These are phyloP conservation scores for Tholera decimalis DNA, from an alignment of 2,888 invertebrate species.

Conservation along the genomic window DNA sequence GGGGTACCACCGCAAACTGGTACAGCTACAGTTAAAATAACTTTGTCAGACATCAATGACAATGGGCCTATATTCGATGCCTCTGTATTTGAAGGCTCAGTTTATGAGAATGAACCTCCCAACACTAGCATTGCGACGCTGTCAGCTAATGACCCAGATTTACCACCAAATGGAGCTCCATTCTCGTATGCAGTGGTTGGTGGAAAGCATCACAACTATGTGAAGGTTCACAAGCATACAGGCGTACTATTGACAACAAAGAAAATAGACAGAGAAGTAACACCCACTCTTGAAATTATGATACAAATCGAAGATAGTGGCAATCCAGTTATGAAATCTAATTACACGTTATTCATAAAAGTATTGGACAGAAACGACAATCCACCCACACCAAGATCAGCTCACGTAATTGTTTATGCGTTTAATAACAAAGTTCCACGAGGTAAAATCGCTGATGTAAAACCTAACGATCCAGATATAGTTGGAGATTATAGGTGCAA, in stretches of 20 bases:
- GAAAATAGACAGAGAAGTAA: constrained; percentile 96
- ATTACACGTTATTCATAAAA: constrained; percentile 94
- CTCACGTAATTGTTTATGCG: constrained; percentile 95
- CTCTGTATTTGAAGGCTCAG: constrained; percentile 93
- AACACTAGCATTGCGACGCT: constrained; percentile 96
- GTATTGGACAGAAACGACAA: constrained; percentile 98
- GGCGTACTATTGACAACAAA: constrained; percentile 95
- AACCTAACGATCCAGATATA: constrained; percentile 98
- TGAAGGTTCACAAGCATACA: constrained; percentile 95
- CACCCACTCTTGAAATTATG: constrained; percentile 94
- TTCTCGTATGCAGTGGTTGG: constrained; percentile 96
- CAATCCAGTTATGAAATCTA: constrained; percentile 95
- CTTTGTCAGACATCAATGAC: constrained; percentile 97
- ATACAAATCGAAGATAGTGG: constrained; percentile 98
- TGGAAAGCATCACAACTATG: constrained; percentile 94
- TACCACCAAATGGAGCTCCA: constrained; percentile 97
- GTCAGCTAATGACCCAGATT: constrained; percentile 97
- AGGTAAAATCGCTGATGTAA: constrained; percentile 97
- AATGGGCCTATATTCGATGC: constrained; percentile 97
- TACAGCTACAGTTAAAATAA: constrained; percentile 96
- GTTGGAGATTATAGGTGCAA: constrained; percentile 97
- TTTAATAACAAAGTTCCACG: constrained; percentile 94
- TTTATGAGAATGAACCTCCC: constrained; percentile 96
- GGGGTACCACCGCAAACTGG: constrained; percentile 98
- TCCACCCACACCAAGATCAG: constrained; percentile 96